Evolutionary conservation across 2,888 invertebrate genomes (phyloP).

Genomic region (Rhagonycha lutea): DNA sequence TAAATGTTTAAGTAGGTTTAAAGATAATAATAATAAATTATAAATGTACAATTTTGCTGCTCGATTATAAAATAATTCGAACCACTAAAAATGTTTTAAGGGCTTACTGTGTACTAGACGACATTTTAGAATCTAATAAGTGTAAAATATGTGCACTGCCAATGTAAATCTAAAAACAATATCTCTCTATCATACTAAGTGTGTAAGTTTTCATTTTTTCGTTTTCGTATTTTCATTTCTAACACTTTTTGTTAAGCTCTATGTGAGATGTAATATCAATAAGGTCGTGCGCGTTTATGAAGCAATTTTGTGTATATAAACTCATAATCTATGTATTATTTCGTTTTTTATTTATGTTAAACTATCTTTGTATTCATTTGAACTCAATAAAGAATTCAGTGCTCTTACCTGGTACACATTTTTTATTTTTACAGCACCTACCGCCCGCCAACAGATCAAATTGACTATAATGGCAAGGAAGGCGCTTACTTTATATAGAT

Average conservation of each 20-base stretch:
- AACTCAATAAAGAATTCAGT: constrained; percentile 50
- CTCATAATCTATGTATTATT: constrained; percentile 10
- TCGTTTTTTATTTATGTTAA: constrained; percentile 12
- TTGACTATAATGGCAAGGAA: too few relatives aligned
- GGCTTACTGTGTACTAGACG: constrained; percentile 29
- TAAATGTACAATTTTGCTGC: constrained; percentile 25
- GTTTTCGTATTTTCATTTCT: constrained; percentile 18
- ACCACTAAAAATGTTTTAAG: constrained; percentile 32
- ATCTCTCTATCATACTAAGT: constrained; percentile 21
- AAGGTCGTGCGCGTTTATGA: constrained; percentile 14
- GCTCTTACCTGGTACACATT: constrained; percentile 37
- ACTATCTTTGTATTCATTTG: constrained; percentile 15
- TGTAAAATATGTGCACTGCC: constrained; percentile 46
- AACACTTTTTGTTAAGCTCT: constrained; percentile 12
- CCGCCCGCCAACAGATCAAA: too few relatives aligned
- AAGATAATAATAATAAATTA: constrained; percentile 13
- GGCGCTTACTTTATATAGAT: too few relatives aligned
- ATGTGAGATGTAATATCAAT: constrained; percentile 14
- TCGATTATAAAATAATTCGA: constrained; percentile 23
- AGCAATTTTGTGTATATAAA: constrained; percentile 21
- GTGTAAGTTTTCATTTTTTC: constrained; percentile 8
- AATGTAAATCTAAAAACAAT: constrained; percentile 39
- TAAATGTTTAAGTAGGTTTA: constrained; percentile 23
- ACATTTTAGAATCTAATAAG: constrained; percentile 38
- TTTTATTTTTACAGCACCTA: too few relatives aligned